A percentile compares a stretch with the other conserved stretches of the same genome.
These are phyloP conservation scores for Maconellicoccus hirsutus DNA, from an alignment of 1,140 invertebrate genomes.

Conservation along the genomic window DNA sequence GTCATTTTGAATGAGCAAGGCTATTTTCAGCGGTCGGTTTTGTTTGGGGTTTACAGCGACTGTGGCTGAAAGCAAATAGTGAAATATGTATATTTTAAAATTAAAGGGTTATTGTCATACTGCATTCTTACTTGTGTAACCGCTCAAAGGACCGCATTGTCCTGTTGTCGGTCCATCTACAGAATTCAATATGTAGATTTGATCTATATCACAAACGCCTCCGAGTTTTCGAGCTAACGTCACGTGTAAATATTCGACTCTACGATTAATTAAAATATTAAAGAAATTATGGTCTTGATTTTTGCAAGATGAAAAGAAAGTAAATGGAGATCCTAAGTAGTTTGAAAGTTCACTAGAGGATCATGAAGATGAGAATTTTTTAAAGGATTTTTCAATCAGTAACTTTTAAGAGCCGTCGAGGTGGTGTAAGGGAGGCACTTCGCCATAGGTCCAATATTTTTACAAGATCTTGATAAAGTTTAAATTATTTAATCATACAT, in stretches of 20 bases:
- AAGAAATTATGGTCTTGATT: too few species aligned
- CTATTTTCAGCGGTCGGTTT: slow-evolving; percentile 34
- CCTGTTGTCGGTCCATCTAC: slow-evolving; percentile 35
- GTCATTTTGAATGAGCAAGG: slow-evolving; percentile 35
- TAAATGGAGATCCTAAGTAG: too few species aligned
- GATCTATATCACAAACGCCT: slow-evolving; percentile 36
- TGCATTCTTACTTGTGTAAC: slow-evolving; percentile 34
- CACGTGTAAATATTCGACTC: slow-evolving; percentile 34
- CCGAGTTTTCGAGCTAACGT: slow-evolving; percentile 35
- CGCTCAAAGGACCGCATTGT: slow-evolving; percentile 34
- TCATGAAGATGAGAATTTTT: too few species aligned
- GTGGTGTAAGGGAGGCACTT: too few species aligned
- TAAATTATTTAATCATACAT: too few species aligned
- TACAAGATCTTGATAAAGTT: too few species aligned
- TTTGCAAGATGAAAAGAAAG: too few species aligned
- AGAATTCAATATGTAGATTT: slow-evolving; percentile 36
- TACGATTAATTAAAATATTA: slow-evolving; percentile 22
- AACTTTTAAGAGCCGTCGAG: too few species aligned
- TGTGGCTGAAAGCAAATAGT: slow-evolving; percentile 31
- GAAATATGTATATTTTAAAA: neutral
- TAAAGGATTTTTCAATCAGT: too few species aligned
- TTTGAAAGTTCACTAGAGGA: too few species aligned
- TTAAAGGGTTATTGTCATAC: neutral
- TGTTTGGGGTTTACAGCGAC: slow-evolving; percentile 34
- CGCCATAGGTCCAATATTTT: too few species aligned